A percentile compares a stretch with the other conserved stretches of the same genome.
Conservation (phyloP, 2,113 vertebrate species). For the Passer domesticus region DNA sequence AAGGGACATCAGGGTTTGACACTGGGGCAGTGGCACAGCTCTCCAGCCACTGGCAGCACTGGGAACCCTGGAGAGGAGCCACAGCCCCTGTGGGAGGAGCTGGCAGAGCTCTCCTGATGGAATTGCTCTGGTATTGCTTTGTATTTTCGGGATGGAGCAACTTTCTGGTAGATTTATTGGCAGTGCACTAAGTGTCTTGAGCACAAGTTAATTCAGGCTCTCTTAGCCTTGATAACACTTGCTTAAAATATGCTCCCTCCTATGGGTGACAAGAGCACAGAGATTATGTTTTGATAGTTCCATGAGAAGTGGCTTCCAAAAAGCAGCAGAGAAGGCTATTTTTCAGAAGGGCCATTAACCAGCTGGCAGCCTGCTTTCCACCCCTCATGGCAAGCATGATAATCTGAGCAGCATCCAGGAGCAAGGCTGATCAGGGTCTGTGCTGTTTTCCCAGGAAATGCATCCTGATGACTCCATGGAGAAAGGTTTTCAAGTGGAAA, state of each 20-base stretch:
- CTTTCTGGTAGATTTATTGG: background rate
- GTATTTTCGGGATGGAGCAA: background rate
- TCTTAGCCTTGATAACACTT: background rate
- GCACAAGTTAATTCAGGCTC: constrained; percentile 5
- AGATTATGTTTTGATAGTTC: background rate
- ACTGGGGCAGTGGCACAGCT: background rate
- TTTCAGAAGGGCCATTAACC: constrained; percentile 43
- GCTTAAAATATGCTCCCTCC: constrained; percentile 1
- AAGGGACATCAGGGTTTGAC: background rate
- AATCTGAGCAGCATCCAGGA: background rate
- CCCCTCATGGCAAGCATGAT: background rate
- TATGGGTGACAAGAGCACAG: background rate
- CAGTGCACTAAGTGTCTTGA: background rate
- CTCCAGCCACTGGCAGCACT: background rate
- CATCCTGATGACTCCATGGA: background rate
- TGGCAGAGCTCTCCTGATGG: background rate
- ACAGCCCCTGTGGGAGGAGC: fast-evolving
- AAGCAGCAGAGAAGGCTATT: background rate
- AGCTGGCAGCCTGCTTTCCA: constrained; percentile 19
- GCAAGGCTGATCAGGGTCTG: background rate
- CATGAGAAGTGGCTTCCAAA: constrained; percentile 4
- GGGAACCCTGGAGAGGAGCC: background rate
- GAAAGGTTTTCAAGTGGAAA: constrained; percentile 9
- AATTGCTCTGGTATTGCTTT: background rate
- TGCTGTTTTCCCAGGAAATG: background rate